phyloP scores from a whole-genome alignment of 2,113 vertebrate genomes.

The Clarias macrocephalus region DNA sequence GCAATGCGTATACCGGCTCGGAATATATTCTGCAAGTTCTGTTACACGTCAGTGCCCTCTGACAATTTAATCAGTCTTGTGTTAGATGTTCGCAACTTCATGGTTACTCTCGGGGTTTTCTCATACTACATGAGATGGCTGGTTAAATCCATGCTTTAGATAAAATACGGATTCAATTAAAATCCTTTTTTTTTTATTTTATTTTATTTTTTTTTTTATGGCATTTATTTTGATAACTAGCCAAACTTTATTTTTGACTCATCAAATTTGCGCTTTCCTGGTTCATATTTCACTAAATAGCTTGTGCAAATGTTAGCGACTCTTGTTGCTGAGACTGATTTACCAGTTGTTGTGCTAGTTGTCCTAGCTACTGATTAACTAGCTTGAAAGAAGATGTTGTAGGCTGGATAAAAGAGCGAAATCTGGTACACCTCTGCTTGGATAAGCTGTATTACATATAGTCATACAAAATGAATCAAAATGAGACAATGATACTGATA shows the following conservation, averaged over 20 bases:
- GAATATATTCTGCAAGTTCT: neutral
- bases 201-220: neutral
- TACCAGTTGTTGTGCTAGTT: neutral
- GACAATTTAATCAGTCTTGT: neutral
- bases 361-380: neutral
- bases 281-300: neutral
- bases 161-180: neutral
- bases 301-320: neutral
- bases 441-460: too few species aligned
- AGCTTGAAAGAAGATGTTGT: neutral
- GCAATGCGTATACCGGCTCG: neutral
- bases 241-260: neutral
- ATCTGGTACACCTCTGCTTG: too few species aligned
- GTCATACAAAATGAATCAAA: too few species aligned
- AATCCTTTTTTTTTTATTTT: neutral
- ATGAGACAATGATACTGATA: too few species aligned
- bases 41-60: neutral
- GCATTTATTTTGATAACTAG: constrained; percentile 1
- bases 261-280: neutral
- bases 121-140: neutral
- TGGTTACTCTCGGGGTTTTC: neutral
- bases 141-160: neutral
- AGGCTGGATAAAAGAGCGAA: too few species aligned
- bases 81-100: neutral
- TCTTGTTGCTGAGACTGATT: neutral